These are phyloP conservation scores for Drosophila emarginata DNA, from an alignment of 2,888 invertebrate genomes.

Conservation along the genomic window DNA sequence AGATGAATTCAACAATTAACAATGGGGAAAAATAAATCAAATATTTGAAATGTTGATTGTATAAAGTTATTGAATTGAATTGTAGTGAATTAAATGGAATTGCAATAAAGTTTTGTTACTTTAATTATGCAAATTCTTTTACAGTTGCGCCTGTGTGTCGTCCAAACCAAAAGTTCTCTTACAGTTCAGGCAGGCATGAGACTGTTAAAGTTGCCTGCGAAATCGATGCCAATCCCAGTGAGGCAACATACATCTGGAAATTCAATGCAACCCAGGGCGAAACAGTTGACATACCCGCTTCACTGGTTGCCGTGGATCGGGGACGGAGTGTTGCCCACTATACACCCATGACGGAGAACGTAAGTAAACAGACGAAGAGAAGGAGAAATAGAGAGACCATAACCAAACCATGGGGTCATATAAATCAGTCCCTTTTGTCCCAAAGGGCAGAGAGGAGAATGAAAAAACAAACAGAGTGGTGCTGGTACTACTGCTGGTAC, in stretches of 20 bases:
- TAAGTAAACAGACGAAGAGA: slow-evolving; percentile 63
- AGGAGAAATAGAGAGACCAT: not conserved
- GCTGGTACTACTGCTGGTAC: not conserved
- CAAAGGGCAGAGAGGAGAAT: slow-evolving; percentile 2
- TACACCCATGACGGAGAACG: slow-evolving; percentile 87
- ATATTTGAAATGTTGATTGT: slow-evolving; percentile 8
- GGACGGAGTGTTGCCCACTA: slow-evolving; percentile 87
- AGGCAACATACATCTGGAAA: slow-evolving; percentile 88
- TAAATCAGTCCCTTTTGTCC: slow-evolving; percentile 49
- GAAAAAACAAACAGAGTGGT: not conserved
- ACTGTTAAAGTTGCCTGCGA: slow-evolving; percentile 88
- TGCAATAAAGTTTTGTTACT: slow-evolving; percentile 52
- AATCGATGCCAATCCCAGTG: slow-evolving; percentile 88
- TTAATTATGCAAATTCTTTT: slow-evolving; percentile 72
- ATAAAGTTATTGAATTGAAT: not conserved
- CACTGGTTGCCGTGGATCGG: slow-evolving; percentile 85
- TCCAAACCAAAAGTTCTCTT: slow-evolving; percentile 86
- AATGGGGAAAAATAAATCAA: slow-evolving; percentile 16
- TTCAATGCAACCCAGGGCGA: slow-evolving; percentile 89
- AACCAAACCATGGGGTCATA: slow-evolving; percentile 28
- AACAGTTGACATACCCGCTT: slow-evolving; percentile 87
- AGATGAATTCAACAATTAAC: not conserved
- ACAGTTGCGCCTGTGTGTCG: slow-evolving; percentile 89
- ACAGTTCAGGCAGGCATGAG: slow-evolving; percentile 89
- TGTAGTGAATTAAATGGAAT: slow-evolving; percentile 22